Conservation (phyloP, 2,113 vertebrate genomes). For the Entelurus aequoreus region DNA sequence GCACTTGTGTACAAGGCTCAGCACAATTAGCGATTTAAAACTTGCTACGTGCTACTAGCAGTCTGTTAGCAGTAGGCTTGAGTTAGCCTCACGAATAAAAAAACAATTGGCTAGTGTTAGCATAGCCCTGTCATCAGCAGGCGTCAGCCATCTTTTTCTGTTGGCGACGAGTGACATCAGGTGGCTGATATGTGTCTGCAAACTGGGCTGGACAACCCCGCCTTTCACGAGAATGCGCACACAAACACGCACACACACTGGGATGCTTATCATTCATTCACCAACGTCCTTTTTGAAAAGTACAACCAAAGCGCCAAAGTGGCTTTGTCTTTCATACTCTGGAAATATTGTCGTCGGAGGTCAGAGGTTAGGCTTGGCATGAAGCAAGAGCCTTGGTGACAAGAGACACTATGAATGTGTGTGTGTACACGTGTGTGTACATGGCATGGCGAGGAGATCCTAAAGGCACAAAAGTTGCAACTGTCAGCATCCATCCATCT, state of each 20-base stretch:
- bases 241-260: too few species aligned
- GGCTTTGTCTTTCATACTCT: too few species aligned
- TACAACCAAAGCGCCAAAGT: too few species aligned
- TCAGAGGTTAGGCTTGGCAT: too few species aligned
- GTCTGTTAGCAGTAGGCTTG: slow-evolving; percentile 66
- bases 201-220: slow-evolving; percentile 41
- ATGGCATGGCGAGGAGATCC: slow-evolving; percentile 61
- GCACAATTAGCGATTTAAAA: slow-evolving; percentile 23
- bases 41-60: slow-evolving; percentile 52
- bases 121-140: slow-evolving; percentile 52
- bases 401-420: too few species aligned
- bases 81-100: slow-evolving; percentile 44
- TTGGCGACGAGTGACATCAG: slow-evolving; percentile 32
- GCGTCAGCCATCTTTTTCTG: slow-evolving; percentile 7
- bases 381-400: too few species aligned
- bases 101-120: slow-evolving; percentile 58
- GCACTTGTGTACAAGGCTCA: not conserved
- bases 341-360: too few species aligned
- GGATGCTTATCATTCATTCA: too few species aligned
- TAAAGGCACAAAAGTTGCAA: slow-evolving; percentile 62
- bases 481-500: slow-evolving; percentile 43
- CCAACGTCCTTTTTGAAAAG: too few species aligned
- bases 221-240: not conserved
- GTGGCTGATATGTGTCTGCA: slow-evolving; percentile 61
- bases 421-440: slow-evolving; percentile 12